Evolutionary conservation across 2,113 vertebrate genomes (phyloP), one percentile per base, ranked within the genome.

Genomic region (Cavia porcellus): DNA sequence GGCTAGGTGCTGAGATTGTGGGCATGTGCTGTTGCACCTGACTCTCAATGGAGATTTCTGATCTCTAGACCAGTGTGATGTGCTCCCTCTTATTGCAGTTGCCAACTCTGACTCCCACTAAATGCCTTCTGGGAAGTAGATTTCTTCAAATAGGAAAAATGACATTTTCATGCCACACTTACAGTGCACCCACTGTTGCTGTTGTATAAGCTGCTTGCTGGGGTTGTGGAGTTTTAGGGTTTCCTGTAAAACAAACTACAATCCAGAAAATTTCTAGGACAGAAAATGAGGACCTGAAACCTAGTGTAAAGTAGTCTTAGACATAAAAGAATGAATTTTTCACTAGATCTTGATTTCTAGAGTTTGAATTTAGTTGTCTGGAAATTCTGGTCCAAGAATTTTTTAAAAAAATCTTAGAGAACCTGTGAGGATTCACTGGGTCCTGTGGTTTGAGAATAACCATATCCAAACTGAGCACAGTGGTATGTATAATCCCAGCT

Each of bases 251-350:
- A 94, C 35, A 52, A 15, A 50, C 35, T 81, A 87, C 12, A 92
- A 64, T 68, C 50, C 13, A 77, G 84, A 89, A 95, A 52, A 90
- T 79, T 92, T 59, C 30, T 70, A 45, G 68, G 79, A 86, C 15
- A 89, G 66, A 93, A 92, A 86, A 64, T 82, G 20, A 15, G 35
- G 57, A 45, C 57, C 25, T 93, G 5, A 15, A 86, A 82, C 6
- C 13, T 30, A 72, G 13, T 84, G 10, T 84, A 90, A 90, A 72
- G 32, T 79, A 90, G 5, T 77, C 50, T 92, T 77, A 90, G 35
- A 64, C 25, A 30, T 50, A 22, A 84, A 91, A 93, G n/a, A 66
- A 80, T 25, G 28, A 75, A 24, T 88, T 92, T 96, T 87, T 72
- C 12, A 10, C 8, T 88, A 74, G 38, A 68, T 6, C 11, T 83